These are phyloP conservation scores for Cantharis flavilabris DNA, from an alignment of 2,888 invertebrate species.

Conservation along the genomic window DNA sequence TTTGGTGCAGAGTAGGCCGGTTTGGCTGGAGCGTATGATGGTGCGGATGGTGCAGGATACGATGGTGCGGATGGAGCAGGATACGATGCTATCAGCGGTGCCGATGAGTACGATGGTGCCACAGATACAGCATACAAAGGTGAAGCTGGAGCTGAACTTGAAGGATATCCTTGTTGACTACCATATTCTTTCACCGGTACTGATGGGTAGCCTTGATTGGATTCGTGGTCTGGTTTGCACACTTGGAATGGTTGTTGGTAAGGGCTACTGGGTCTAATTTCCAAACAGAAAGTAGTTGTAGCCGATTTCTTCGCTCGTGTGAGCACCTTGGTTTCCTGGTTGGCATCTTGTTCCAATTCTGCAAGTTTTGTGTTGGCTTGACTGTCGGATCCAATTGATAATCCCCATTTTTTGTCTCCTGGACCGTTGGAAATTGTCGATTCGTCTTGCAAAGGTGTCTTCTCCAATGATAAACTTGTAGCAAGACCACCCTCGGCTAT, in stretches of 20 bases:
- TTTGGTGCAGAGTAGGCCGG: conserved; percentile 21
- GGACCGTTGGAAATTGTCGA: background rate
- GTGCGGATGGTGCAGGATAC: conserved; percentile 3
- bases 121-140: background rate
- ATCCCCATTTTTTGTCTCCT: background rate
- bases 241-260: conserved; percentile 53
- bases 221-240: conserved; percentile 43
- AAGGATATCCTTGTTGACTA: background rate
- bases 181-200: background rate
- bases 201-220: conserved; percentile 21
- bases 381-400: conserved; percentile 1
- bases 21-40: conserved; percentile 10
- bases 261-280: conserved; percentile 52
- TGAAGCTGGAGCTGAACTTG: conserved; percentile 18
- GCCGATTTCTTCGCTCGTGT: conserved; percentile 50
- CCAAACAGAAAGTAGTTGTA: conserved; percentile 57
- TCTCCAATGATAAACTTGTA: background rate
- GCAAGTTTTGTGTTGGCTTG: background rate
- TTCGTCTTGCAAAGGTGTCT: background rate
- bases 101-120: background rate
- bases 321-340: conserved; percentile 25
- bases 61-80: conserved; percentile 5
- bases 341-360: conserved; percentile 5
- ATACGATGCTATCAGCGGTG: background rate
- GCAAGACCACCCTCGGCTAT: conserved; percentile 3